These are phyloP conservation scores for Dryadula phaetusa DNA, from an alignment of 2,888 invertebrate species.

Conservation along the genomic window DNA sequence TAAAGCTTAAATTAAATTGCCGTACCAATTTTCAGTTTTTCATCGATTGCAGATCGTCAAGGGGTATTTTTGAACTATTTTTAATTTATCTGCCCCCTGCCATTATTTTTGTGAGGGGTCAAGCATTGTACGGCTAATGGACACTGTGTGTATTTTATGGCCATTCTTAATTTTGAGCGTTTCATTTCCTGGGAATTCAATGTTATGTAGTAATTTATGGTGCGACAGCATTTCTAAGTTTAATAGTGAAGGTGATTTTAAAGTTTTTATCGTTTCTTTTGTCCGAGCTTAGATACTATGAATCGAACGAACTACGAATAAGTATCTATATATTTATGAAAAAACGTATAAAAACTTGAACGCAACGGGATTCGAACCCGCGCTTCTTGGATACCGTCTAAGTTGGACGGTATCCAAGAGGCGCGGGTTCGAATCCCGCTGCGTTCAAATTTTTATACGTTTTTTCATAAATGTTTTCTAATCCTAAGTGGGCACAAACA, in stretches of 20 bases:
- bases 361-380: too few relatives aligned
- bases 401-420: too few relatives aligned
- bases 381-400: too few relatives aligned
- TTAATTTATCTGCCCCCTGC: slow-evolving; percentile 82
- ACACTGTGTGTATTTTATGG: slow-evolving; percentile 74
- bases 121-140: slow-evolving; percentile 61
- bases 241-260: neutral
- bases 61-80: slow-evolving; percentile 82
- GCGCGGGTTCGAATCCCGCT: too few relatives aligned
- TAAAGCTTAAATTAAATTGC: neutral
- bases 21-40: neutral
- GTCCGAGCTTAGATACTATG: neutral
- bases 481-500: too few relatives aligned
- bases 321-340: too few relatives aligned
- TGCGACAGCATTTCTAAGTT: slow-evolving; percentile 6
- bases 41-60: slow-evolving; percentile 57
- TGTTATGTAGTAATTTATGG: slow-evolving; percentile 30
- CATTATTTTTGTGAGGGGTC: slow-evolving; percentile 82
- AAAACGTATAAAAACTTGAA: too few relatives aligned
- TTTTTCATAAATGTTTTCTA: too few relatives aligned
- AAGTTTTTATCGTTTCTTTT: neutral
- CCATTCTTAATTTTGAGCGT: slow-evolving; percentile 61
- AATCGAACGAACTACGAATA: too few relatives aligned
- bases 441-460: too few relatives aligned
- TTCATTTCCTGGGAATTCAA: slow-evolving; percentile 42